These are phyloP conservation scores for Charadrius vociferus DNA, from an alignment of 2,113 vertebrate genomes.

Conservation along the genomic window DNA sequence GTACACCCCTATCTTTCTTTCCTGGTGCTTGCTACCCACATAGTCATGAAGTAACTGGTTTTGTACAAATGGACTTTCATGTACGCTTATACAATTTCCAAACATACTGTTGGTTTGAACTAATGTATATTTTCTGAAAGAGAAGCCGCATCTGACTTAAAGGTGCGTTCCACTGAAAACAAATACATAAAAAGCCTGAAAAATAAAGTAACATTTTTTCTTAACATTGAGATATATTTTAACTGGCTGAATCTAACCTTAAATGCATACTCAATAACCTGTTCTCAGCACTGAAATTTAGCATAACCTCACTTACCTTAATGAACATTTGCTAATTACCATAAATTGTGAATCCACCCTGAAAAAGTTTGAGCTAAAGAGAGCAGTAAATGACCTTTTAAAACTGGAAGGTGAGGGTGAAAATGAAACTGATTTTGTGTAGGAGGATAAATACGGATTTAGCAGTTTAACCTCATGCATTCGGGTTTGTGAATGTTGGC, in stretches of 20 bases:
- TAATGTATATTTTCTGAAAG: background rate
- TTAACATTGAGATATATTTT: background rate
- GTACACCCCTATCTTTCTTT: background rate
- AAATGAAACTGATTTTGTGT: background rate
- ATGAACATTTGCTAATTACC: background rate
- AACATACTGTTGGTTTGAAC: background rate
- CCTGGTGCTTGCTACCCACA: background rate
- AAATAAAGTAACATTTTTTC: background rate
- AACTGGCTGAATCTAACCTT: background rate
- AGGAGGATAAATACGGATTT: background rate
- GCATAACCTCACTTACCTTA: background rate
- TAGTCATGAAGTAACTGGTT: background rate
- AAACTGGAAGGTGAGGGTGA: background rate
- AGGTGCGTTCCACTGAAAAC: background rate
- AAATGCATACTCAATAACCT: background rate
- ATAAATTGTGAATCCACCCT: background rate
- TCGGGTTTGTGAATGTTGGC: background rate
- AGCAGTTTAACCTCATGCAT: background rate
- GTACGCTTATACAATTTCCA: background rate
- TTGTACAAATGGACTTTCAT: background rate
- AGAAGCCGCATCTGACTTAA: background rate
- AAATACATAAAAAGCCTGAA: background rate
- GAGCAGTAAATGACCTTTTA: background rate
- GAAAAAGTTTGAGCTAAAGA: background rate
- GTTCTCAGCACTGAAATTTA: background rate